These are phyloP conservation scores for Chaunax sp. DNA, from an alignment of 2,797 vertebrate genomes.

Conservation along the genomic window DNA sequence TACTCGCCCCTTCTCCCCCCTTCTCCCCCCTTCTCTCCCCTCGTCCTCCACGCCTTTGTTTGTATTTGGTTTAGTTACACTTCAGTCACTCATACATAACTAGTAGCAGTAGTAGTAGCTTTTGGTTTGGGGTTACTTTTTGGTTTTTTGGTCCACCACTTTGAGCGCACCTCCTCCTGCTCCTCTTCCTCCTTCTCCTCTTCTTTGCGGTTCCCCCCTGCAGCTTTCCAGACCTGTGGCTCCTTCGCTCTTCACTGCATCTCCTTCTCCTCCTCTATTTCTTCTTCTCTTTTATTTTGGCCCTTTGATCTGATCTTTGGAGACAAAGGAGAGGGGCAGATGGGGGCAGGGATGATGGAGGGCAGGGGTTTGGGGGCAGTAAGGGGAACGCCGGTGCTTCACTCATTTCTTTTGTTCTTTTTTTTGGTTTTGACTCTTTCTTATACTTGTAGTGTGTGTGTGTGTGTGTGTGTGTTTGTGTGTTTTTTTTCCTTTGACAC, in stretches of 20 bases:
- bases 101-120: conserved; percentile 75
- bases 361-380: conserved; percentile 69
- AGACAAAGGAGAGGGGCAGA: conserved; percentile 73
- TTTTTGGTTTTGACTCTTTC: conserved; percentile 75
- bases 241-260: conserved; percentile 69
- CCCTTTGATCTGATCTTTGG: conserved; percentile 77
- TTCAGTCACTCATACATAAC: conserved; percentile 74
- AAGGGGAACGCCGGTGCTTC: conserved; percentile 62
- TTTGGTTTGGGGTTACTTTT: conserved; percentile 82
- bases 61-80: conserved; percentile 81
- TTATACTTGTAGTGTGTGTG: conserved; percentile 51
- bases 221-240: conserved; percentile 65
- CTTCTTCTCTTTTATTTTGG: conserved; percentile 60
- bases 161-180: conserved; percentile 60
- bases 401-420: conserved; percentile 72
- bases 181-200: conserved; percentile 48
- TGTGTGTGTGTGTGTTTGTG: conserved; percentile 34
- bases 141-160: conserved; percentile 73
- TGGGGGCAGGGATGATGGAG: conserved; percentile 64
- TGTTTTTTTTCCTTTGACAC: conserved; percentile 66
- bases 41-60: conserved; percentile 62
- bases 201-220: conserved; percentile 64
- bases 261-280: conserved; percentile 53
- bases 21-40: conserved; percentile 64
- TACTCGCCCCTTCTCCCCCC: conserved; percentile 50